A percentile compares a stretch with the other conserved stretches of the same genome.
These are phyloP conservation scores for Phataginus tetradactyla DNA, from an alignment of 2,797 vertebrate species.

Conservation along the genomic window DNA sequence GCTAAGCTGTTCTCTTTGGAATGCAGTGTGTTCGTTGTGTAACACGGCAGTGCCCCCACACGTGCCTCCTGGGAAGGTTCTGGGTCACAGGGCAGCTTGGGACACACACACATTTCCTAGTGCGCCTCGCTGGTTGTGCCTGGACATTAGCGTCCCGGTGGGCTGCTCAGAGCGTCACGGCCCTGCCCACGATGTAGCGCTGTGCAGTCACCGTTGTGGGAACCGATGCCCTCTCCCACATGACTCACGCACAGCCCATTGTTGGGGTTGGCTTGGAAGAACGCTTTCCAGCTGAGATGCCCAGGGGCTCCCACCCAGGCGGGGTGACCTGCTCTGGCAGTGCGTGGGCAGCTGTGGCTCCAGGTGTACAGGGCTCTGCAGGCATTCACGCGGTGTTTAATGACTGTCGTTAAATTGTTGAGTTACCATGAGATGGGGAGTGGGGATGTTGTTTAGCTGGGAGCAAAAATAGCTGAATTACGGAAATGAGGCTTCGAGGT, in stretches of 20 bases:
- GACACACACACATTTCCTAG: neutral
- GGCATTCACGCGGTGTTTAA: rapidly evolving
- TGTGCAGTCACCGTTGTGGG: rapidly evolving
- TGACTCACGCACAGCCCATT: rapidly evolving
- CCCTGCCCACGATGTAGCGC: too few relatives aligned
- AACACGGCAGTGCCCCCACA: rapidly evolving
- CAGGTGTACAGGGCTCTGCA: neutral
- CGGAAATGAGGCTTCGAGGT: neutral
- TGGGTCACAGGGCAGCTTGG: neutral
- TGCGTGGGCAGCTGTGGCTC: rapidly evolving
- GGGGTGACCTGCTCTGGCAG: rapidly evolving
- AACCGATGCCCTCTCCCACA: neutral
- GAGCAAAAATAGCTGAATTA: neutral
- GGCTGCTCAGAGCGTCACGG: neutral
- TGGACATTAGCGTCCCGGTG: neutral
- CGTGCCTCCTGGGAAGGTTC: rapidly evolving
- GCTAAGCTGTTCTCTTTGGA: too few relatives aligned
- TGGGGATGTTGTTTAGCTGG: neutral
- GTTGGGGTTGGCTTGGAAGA: rapidly evolving
- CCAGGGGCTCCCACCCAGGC: neutral
- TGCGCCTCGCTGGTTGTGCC: neutral
- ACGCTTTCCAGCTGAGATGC: too few relatives aligned
- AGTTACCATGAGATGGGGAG: neutral
- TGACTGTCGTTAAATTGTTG: too few relatives aligned
- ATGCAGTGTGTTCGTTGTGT: rapidly evolving